phyloP scores from a whole-genome alignment of 1,140 invertebrate genomes.

The Neodiprion virginianus region DNA sequence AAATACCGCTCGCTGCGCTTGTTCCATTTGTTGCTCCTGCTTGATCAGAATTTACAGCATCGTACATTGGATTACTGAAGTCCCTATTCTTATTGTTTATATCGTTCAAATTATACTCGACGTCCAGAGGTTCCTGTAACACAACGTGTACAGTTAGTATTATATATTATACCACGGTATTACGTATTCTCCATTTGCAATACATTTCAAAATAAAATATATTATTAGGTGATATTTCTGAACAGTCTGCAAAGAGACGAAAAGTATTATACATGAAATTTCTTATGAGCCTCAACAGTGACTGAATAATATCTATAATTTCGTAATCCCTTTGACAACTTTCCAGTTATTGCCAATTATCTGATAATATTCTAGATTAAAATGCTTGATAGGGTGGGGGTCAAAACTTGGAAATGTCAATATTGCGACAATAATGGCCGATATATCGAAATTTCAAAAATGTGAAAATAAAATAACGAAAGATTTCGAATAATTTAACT shows the following conservation, averaged over 20 bases:
- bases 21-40: slow-evolving; percentile 66
- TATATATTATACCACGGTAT: not conserved
- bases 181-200: slow-evolving; percentile 7
- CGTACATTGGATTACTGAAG: slow-evolving; percentile 97
- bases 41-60: slow-evolving; percentile 72
- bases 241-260: not conserved
- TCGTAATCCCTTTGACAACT: no score
- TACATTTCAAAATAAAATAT: slow-evolving; percentile 11
- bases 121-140: slow-evolving; percentile 71
- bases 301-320: no score
- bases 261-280: no score
- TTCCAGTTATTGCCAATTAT: no score
- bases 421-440: no score
- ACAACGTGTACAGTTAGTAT: not conserved
- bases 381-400: no score
- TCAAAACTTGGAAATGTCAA: no score
- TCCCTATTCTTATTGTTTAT: slow-evolving; percentile 80
- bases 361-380: no score
- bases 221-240: slow-evolving; percentile 14
- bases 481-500: no score
- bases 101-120: slow-evolving; percentile 78
- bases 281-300: no score
- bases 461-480: no score
- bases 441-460: no score
- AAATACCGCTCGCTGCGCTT: slow-evolving; percentile 71